These are phyloP conservation scores for Todiramphus chloris DNA, from an alignment of 2,113 vertebrate species.

Conservation along the genomic window DNA sequence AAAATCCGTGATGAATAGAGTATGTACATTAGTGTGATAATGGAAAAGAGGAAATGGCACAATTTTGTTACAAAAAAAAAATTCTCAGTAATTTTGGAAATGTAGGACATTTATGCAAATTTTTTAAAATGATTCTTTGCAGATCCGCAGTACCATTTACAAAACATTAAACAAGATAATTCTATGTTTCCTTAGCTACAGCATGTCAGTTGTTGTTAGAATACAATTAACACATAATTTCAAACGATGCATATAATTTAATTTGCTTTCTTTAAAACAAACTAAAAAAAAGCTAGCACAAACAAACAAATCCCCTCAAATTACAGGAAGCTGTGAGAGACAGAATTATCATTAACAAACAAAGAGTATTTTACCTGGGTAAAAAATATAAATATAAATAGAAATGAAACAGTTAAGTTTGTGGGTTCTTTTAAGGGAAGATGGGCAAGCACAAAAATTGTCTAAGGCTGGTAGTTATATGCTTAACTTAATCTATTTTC, in stretches of 20 bases:
- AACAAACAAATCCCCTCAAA: fast-evolving
- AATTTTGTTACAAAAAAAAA: background rate
- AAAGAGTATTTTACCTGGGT: background rate
- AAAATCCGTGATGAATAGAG: background rate
- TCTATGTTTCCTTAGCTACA: constrained; percentile 18
- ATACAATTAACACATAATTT: constrained; percentile 17
- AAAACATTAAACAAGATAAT: constrained; percentile 42
- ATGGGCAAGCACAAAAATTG: background rate
- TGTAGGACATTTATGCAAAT: constrained; percentile 3
- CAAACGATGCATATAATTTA: background rate
- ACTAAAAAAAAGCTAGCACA: background rate
- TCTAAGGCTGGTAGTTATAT: background rate
- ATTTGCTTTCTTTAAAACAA: background rate
- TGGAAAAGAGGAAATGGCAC: background rate
- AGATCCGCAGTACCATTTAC: background rate
- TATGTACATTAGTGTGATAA: background rate
- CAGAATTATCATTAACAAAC: background rate
- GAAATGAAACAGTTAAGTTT: background rate
- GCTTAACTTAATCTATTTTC: background rate
- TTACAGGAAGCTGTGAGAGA: background rate
- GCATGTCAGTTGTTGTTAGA: background rate
- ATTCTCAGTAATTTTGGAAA: constrained; percentile 19
- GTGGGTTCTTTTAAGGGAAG: background rate
- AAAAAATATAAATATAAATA: background rate
- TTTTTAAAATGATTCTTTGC: background rate